Percentiles rank a stretch among this genome's conserved stretches.
phyloP scores from a whole-genome alignment of 2,113 vertebrate species.

The Rhinogobius similis region DNA sequence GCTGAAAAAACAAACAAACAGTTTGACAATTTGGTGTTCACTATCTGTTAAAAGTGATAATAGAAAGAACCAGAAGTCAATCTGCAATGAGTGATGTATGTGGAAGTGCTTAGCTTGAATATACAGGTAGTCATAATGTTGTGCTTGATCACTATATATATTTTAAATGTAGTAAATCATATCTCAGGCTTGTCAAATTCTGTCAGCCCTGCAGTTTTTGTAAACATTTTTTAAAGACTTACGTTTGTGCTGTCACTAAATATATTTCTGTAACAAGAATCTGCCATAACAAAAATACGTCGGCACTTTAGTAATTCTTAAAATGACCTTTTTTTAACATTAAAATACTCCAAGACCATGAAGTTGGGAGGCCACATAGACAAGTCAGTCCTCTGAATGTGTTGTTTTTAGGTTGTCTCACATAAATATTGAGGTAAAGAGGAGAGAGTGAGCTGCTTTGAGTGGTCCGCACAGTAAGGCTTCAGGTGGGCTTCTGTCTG shows the following conservation, averaged over 20 bases:
- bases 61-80: too few relatives aligned
- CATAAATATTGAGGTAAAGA: constrained; percentile 87
- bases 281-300: constrained; percentile 45
- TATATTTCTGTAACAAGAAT: constrained; percentile 52
- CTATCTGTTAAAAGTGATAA: too few relatives aligned
- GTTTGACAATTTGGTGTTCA: too few relatives aligned
- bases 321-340: constrained; percentile 31
- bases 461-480: constrained; percentile 39
- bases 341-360: constrained; percentile 11
- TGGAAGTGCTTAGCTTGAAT: too few relatives aligned
- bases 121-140: background rate
- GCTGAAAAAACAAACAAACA: too few relatives aligned
- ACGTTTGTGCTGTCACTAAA: constrained; percentile 25
- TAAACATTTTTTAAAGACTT: constrained; percentile 67
- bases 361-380: constrained; percentile 27
- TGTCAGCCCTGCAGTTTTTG: constrained; percentile 55
- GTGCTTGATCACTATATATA: background rate
- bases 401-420: constrained; percentile 45
- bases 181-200: constrained; percentile 70
- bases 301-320: constrained; percentile 48
- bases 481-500: constrained; percentile 83
- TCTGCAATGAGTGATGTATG: too few relatives aligned
- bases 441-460: constrained; percentile 65
- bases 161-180: constrained; percentile 56
- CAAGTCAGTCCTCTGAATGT: constrained; percentile 26